Conservation (phyloP, 2,888 invertebrate species). For the Cantharis rufa region DNA sequence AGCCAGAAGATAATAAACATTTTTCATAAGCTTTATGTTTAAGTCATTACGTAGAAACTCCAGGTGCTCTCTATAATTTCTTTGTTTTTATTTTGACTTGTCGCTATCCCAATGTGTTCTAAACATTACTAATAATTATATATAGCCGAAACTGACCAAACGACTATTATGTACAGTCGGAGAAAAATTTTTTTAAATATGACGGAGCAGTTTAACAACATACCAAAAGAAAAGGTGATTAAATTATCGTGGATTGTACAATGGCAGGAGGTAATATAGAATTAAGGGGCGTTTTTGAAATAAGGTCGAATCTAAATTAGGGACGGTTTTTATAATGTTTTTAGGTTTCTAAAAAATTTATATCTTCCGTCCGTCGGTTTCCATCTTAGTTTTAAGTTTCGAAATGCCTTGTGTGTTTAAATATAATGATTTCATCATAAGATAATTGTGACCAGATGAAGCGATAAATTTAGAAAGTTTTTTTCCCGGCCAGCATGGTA, state of each 20-base stretch:
- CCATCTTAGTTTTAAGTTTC: conserved; percentile 41
- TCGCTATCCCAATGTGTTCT: conserved; percentile 38
- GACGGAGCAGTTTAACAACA: neutral
- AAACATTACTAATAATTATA: conserved; percentile 38
- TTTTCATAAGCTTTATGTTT: conserved; percentile 16
- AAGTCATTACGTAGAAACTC: conserved; percentile 14
- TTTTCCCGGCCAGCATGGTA: neutral
- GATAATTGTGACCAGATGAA: conserved; percentile 3
- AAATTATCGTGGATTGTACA: conserved; percentile 16
- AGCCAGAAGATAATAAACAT: conserved; percentile 23
- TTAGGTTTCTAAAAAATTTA: conserved; percentile 41
- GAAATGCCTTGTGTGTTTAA: conserved; percentile 15
- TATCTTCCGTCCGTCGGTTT: conserved; percentile 42
- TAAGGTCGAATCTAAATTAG: conserved; percentile 38
- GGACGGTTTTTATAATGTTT: conserved; percentile 41
- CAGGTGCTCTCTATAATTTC: conserved; percentile 38
- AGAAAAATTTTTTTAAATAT: conserved; percentile 8
- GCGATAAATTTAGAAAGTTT: neutral
- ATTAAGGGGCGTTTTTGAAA: conserved; percentile 35
- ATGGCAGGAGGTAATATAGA: conserved; percentile 36
- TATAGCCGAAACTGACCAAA: conserved; percentile 19
- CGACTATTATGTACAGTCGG: conserved; percentile 28
- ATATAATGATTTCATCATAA: conserved; percentile 25
- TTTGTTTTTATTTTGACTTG: conserved; percentile 38
- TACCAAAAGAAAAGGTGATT: neutral